Evolutionary conservation across 2,888 invertebrate species (phyloP), one percentile per base, ranked within the genome.

Genomic region (Vesta saturnalis): DNA sequence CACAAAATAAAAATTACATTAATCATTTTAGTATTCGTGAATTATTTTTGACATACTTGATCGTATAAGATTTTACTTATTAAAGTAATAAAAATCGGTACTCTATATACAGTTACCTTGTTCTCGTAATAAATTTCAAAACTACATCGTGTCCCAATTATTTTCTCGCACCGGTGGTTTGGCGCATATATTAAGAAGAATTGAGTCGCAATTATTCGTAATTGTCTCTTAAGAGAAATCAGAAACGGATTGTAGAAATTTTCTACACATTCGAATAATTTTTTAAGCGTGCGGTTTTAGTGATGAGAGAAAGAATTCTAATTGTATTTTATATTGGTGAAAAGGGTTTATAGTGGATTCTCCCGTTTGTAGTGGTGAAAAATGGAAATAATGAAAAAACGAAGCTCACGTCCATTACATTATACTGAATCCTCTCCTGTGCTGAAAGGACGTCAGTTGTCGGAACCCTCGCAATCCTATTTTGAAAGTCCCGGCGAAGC

Each of bases 141-240:
- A 81, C 79, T 81, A 80, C 81, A 79, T 82, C 82, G 81, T 83
- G 82, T 82, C 83, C 82, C 82, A 83, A 84, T 83, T 84, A 84
- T 83, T 83, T 83, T 82, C 81, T 82, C 83, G 83, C 83, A 80
- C 83, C 81, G 81, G 76, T 82, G 83, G 80, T 77, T 82, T 77
- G 81, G 80, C 81, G 83, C 83, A 82, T 83, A 83, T 74, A 83
- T 83, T 83, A 82, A 77, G 74, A 77, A 72, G 76, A 77, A 77
- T 78, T 72, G 74, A 78, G 78, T 78, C 76, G 79, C 79, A 82
- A 81, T 81, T 82, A 81, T 79, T 79, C 77, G 77, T 79, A 80
- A 80, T 77, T 79, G 77, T 78, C 75, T 76, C 75, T 73, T 70
- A 67, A 63, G 68, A 67, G 21, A 59, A 15, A 23, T 49, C 69